Base-by-base conservation (phyloP, 2,797 vertebrate genomes). In the Ctenosaura bakeri region DNA sequence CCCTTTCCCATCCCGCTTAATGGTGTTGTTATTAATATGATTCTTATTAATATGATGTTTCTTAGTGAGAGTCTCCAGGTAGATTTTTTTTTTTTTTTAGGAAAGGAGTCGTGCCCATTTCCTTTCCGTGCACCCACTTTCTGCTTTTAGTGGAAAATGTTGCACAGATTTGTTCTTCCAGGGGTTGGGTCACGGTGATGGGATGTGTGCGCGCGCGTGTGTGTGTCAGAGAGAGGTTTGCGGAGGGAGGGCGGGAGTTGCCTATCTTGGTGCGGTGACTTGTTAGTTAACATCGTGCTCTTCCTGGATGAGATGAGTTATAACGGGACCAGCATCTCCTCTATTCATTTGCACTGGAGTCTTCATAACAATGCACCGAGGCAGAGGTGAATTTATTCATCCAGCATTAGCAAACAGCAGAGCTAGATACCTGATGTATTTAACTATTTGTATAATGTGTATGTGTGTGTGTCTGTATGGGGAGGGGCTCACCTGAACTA, bases 361-460 rank as follows among this genome's bases (percentile, higher is more conserved):
- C 97, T 94, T 96, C 97, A 94, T 97, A 97, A 97, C 97, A 96
- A 97, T 98, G 97, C 97, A 96, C 96, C 96, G 97, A 97, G 97
- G 97, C 97, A 96, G 97, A 97, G 97, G 97, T 97, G 97, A 98
- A 97, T 97, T 94, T 93, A 87, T 96, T 96, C 94, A 94, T 95
- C 96, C 96, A 32, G 82, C 95, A 20, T 94, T 91, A 91, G 78
- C 95, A 91, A 93, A 96, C 94, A 82, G 84, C 88, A 92, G 91
- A 93, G 38, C 83, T 77, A 14, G 73, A 7, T 86, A 0, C 80
- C 69, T 35, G 54, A 90, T 90, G 92, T 90, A 0, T 59, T 94
- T 90, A 73, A 91, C 91, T 89, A 0, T 92, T 93, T 42, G 0
- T 88, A 26, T 76, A 18, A 66, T 54, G 24, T 71, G 62, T 94